Conservation (phyloP, 2,797 vertebrate genomes). For the Molossus molossus region DNA sequence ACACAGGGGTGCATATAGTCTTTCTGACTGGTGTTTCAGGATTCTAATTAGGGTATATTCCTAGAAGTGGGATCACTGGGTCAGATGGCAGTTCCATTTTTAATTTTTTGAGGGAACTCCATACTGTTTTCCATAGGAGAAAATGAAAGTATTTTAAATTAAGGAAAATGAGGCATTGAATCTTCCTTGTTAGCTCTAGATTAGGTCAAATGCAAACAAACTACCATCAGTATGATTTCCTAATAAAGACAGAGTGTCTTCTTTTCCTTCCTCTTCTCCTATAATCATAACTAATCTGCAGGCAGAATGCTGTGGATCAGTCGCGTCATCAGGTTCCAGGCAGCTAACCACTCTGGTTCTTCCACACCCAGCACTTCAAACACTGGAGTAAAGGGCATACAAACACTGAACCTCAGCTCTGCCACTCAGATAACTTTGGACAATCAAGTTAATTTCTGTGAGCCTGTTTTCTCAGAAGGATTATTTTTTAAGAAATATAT, state of each 20-base stretch:
- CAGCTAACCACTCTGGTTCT: not conserved
- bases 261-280: slow-evolving; percentile 12
- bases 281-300: not conserved
- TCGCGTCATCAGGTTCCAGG: not conserved
- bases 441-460: not conserved
- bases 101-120: too few relatives aligned
- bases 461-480: not conserved
- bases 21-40: too few relatives aligned
- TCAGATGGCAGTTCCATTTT: too few relatives aligned
- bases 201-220: slow-evolving; percentile 2
- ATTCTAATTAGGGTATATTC: too few relatives aligned
- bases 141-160: not conserved
- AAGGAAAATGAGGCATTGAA: slow-evolving; percentile 33
- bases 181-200: slow-evolving; percentile 34
- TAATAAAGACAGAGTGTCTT: not conserved
- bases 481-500: slow-evolving; percentile 39
- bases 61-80: too few relatives aligned
- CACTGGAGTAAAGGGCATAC: not conserved
- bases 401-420: not conserved
- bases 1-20: too few relatives aligned
- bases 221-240: not conserved
- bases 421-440: not conserved
- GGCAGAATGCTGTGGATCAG: not conserved
- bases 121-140: too few relatives aligned
- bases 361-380: not conserved